Evolutionary conservation across 2,113 vertebrate genomes (phyloP), one percentile per base, ranked within the genome.

Genomic region (Fukomys damarensis): DNA sequence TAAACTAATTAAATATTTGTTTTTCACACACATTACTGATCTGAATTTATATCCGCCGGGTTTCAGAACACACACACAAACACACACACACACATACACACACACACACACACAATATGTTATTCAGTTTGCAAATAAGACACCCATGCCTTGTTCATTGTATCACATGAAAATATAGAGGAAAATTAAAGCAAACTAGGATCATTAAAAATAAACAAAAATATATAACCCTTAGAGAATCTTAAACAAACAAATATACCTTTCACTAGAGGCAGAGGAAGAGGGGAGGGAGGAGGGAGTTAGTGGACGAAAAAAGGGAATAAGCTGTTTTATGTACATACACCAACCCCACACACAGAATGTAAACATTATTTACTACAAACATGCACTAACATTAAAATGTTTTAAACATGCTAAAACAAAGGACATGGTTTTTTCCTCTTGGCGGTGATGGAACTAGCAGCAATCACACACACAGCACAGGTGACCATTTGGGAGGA

Each of bases 401-500:
- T 77, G 43, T 49, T 77, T 86, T 91, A 24, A 17, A 61, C 74
- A 46, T 76, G 72, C 72, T 28, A 46, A 76, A 46, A 46, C 72
- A 88, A 54, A 83, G 9, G 43, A 63, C 81, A 32, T 41, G 26
- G 30, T 59, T 89, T 96, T 49, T 41, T 83, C 58, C 24, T 85
- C 72, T 93, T 52, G 84, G 87, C 74, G 85, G 43, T 70, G 59
- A 79, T 14, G 61, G 68, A 63, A 41, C 79, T 70, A 72, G 90
- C n/a, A 4, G 63, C 79, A 56, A 54, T 56, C 41, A 24, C 58
- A 30, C 3, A 58, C 41, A 54, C 70, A 56, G 35, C 35, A 49
- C 93, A 52, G 85, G 3, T 96, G 95, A 93, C 96, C 84, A 16
- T 90, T 92, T 32, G 90, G 90, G 95, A 96, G 81, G 84, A 74